phyloP scores from a whole-genome alignment of 2,113 vertebrate species.

The Plotosus lineatus region DNA sequence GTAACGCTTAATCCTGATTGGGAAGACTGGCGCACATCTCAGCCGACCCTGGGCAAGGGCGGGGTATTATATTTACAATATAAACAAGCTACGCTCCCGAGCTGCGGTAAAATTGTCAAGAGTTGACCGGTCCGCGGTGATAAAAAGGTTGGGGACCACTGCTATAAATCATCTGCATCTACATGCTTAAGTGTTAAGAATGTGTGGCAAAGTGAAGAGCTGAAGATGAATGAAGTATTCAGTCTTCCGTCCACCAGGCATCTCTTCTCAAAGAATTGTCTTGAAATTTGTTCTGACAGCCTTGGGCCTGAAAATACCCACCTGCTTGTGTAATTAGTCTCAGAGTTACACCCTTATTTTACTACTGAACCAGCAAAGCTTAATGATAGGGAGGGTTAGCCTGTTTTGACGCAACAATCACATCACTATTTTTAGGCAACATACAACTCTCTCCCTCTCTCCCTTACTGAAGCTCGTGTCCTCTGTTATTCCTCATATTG shows the following conservation, averaged over 20 bases:
- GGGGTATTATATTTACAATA: no score
- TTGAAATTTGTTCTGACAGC: slow-evolving; percentile 41
- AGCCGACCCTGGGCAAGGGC: no score
- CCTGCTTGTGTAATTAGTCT: slow-evolving; percentile 56
- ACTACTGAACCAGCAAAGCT: slow-evolving; percentile 51
- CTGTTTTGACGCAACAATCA: slow-evolving; percentile 49
- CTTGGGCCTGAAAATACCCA: slow-evolving; percentile 37
- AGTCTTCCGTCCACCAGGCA: slow-evolving; percentile 12
- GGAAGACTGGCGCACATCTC: no score
- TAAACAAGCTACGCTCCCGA: no score
- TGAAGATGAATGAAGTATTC: background rate
- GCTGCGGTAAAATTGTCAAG: no score
- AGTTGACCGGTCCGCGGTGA: no score
- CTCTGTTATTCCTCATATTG: background rate
- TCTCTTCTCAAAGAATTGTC: slow-evolving; percentile 6
- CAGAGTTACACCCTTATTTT: slow-evolving; percentile 54
- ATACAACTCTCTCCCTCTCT: slow-evolving; percentile 26
- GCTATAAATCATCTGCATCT: background rate
- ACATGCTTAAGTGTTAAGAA: background rate
- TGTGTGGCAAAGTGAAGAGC: background rate
- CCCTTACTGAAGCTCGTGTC: slow-evolving; percentile 9
- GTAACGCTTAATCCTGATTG: no score
- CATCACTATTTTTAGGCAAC: slow-evolving; percentile 47
- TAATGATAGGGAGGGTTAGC: slow-evolving; percentile 55
- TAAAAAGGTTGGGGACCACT: no score